Evolutionary conservation across 2,797 vertebrate species (phyloP), one percentile per base, ranked within the genome.

Genomic region (Acipenser transmontanus): DNA sequence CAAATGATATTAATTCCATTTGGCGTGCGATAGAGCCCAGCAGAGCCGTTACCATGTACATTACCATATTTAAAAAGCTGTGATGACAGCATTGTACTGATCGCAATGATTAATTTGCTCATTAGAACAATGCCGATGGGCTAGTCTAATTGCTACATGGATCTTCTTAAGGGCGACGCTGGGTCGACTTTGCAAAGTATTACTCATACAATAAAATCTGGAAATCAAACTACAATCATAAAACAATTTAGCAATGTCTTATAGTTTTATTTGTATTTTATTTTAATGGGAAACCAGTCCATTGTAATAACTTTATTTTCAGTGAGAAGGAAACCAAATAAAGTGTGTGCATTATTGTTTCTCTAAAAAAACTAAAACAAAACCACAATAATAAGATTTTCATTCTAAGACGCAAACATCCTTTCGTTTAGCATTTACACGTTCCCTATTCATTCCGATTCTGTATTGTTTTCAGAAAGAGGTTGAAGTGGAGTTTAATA

Each of bases 61-160:
- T 90, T 82, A 89, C 90, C 87, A 91, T 91, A 91, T 91, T 91
- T 88, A 89, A 91, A 64, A 89, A 89, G 88, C 88, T 85, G 83
- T 83, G 86, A 88, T 91, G 89, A 91, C 90, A 91, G 88, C 82
- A 78, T 83, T 87, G 88, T 90, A 88, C 87, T 89, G 86, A 90
- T 91, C 86, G 77, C 84, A 85, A 88, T 91, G 89, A 92, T 92
- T 91, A 91, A 92, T 92, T 83, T 89, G 85, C 89, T 92, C 90
- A 91, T 91, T 92, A 92, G 89, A 91, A 90, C 85, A 91, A 81
- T 84, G 89, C 91, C 89, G 84, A 91, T 90, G 91, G 91, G 88
- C 87, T 88, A 87, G 86, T 89, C 86, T 92, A 92, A 92, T 92
- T 90, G 88, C 89, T 91, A 91, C 89, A 91, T 89, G 88, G 89